Base-by-base conservation (phyloP, 2,113 vertebrate genomes). In the Myodes glareolus region DNA sequence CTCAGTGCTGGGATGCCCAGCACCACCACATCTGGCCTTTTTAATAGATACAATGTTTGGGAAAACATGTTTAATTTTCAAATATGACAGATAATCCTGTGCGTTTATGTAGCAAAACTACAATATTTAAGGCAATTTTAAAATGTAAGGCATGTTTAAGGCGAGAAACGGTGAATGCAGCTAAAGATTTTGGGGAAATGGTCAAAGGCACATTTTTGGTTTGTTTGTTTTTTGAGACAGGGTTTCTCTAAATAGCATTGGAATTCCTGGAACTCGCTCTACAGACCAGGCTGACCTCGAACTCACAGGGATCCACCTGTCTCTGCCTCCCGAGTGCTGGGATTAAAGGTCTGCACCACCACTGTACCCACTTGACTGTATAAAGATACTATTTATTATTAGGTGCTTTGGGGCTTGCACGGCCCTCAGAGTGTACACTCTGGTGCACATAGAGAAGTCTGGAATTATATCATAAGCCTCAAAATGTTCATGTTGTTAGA, bases 41-140 rank as follows among this genome's bases (percentile, higher is more conserved):
- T 84, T 42, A 58, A 52, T 47, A 94, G 77, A 95, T 78, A 58
- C 0, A 86, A 4, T 92, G 78, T 70, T 87, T 92, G 67, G 16
- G 47, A n/a, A 84, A 94, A 89, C 82, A 77, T 89, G 77, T n/a
- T 78, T 77, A 61, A 86, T 93, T 96, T 97, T 92, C 55, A 84
- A 55, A 78, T 70, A 89, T 92, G 39, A 47, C n/a, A 86, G 33
- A 72, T 85, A 25, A 76, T 82, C 94, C 61, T 93, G 3, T 50
- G 65, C 94, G 36, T 91, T 89, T n/a, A 25, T 94, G 19, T 50
- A n/a, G 77, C 85, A 95, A 92, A 96, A 91, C 14, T 67, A 76
- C 7, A 73, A 72, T 72, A n/a, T n/a, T 72, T 72, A 72, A 70
- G 67, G 67, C 33, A 36, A 33, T 36, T 70, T 70, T 33, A 70